Percentiles rank a stretch among this genome's conserved stretches.
Conservation (phyloP, 2,113 vertebrate genomes). For the Ailuropoda melanoleuca region DNA sequence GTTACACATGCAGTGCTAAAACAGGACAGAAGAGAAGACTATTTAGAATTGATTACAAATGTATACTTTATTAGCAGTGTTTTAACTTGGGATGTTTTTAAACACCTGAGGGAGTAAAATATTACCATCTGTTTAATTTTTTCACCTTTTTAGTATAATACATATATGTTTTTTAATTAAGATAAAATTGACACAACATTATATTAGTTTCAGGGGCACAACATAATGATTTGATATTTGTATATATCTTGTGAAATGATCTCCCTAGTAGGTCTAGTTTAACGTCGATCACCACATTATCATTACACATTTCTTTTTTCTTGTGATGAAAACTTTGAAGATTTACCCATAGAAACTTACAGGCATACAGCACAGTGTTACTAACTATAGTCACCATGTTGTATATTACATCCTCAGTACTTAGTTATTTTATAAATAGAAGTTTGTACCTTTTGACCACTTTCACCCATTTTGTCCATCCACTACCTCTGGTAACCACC, state of each 20-base stretch:
- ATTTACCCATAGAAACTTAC: background rate
- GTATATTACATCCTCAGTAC: background rate
- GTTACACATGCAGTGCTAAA: background rate
- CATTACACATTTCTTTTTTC: background rate
- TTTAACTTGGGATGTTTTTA: constrained; percentile 15
- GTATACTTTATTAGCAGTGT: background rate
- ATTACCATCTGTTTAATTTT: background rate
- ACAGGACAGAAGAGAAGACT: background rate
- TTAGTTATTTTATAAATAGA: background rate
- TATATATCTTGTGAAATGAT: background rate
- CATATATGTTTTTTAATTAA: background rate
- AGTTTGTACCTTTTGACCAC: background rate
- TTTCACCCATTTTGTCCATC: background rate
- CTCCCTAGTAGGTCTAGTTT: background rate
- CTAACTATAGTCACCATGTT: background rate
- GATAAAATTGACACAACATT: background rate
- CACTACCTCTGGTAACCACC: background rate
- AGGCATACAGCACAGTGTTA: background rate
- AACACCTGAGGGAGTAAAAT: background rate
- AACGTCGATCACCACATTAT: background rate
- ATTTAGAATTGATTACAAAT: constrained; percentile 8
- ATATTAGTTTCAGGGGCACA: background rate
- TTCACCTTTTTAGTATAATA: background rate
- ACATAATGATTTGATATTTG: background rate
- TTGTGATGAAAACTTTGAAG: background rate